phyloP scores from a whole-genome alignment of 2,113 vertebrate genomes.

The Dipodomys ordii region DNA sequence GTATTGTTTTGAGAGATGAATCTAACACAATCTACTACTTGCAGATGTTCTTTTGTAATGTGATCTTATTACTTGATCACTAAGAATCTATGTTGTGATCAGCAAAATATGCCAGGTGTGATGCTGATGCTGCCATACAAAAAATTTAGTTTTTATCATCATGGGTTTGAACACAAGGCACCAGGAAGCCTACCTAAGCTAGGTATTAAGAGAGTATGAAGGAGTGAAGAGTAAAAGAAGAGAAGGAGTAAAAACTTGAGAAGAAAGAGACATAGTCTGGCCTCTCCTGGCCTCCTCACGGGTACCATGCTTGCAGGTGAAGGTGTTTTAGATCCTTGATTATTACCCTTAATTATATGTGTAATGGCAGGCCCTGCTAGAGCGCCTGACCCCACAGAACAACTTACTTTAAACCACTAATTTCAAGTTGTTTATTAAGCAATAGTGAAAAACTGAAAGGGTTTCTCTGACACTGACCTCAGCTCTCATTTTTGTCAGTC shows the following conservation, averaged over 20 bases:
- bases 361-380: neutral
- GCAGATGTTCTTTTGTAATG: neutral
- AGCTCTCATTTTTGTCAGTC: neutral
- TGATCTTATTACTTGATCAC: neutral
- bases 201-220: neutral
- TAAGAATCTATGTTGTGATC: neutral
- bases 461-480: neutral
- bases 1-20: neutral
- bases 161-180: neutral
- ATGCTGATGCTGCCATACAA: neutral
- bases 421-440: neutral
- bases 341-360: neutral
- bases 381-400: neutral
- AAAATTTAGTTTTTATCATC: neutral
- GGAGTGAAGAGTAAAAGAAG: no score
- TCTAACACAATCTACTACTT: neutral
- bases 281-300: neutral
- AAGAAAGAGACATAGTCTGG: neutral
- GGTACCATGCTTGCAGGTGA: no score
- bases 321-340: neutral
- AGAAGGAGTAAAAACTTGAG: neutral
- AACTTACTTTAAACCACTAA: neutral
- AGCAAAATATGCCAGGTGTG: neutral
- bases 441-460: neutral
- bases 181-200: neutral